Percentiles rank a stretch among this genome's conserved stretches.
These are phyloP conservation scores for Athrips mouffetella DNA, from an alignment of 2,888 invertebrate genomes.

Conservation along the genomic window DNA sequence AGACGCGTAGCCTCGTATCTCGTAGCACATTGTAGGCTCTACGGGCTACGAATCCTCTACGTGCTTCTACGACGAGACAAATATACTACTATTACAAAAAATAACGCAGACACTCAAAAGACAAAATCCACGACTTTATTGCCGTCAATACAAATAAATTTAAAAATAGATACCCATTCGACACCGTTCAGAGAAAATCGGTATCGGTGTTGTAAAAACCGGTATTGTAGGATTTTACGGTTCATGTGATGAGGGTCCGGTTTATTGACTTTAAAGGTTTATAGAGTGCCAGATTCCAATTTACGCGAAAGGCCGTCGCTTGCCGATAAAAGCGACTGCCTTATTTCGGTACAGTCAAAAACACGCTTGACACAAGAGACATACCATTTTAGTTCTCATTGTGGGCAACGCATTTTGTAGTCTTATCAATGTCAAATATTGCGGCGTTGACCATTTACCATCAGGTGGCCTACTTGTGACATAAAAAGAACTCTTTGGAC, in stretches of 20 bases:
- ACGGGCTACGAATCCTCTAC: no score
- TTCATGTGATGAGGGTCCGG: slow-evolving; percentile 48
- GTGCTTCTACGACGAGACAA: no score
- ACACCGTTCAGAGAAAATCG: slow-evolving; percentile 26
- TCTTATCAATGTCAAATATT: no score
- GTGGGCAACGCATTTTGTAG: no score
- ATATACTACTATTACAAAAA: background rate
- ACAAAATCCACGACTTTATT: slow-evolving; percentile 3
- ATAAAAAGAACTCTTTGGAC: no score
- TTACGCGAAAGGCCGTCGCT: slow-evolving; percentile 41
- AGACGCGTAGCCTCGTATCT: no score
- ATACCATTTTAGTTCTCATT: background rate
- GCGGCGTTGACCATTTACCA: no score
- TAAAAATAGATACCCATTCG: slow-evolving; percentile 20
- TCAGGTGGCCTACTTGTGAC: no score
- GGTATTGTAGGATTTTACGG: slow-evolving; percentile 55
- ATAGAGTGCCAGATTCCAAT: slow-evolving; percentile 59
- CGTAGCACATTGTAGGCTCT: no score
- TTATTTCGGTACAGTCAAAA: background rate
- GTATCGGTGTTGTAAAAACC: slow-evolving; percentile 32
- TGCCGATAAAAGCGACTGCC: slow-evolving; percentile 38
- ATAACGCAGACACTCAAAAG: background rate
- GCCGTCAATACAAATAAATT: slow-evolving; percentile 12
- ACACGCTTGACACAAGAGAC: background rate
- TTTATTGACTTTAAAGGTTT: slow-evolving; percentile 69